A percentile compares a stretch with the other conserved stretches of the same genome.
Evolutionary conservation across 53 echinoderm and acorn worm species (phyloP).

Genomic region (Echinometra lucunter): DNA sequence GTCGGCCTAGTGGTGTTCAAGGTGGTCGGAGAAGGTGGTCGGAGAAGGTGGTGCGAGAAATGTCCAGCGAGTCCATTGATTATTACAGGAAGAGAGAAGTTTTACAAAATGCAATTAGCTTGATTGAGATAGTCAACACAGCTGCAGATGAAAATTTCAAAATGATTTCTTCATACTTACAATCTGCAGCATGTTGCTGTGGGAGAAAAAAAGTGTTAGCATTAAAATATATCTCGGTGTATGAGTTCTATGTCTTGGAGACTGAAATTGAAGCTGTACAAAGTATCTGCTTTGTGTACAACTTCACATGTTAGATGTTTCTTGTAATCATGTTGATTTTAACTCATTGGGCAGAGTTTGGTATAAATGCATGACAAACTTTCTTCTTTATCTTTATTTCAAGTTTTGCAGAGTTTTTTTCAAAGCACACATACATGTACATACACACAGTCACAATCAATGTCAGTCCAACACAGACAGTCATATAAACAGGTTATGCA

Average conservation of each 20-base stretch:
- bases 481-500: background rate
- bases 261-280: background rate
- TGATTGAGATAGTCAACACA: background rate
- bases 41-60: background rate
- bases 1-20: conserved; percentile 79
- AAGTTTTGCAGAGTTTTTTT: background rate
- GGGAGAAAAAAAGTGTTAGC: background rate
- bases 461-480: background rate
- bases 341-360: no score
- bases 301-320: background rate
- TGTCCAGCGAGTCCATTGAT: background rate
- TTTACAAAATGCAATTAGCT: background rate
- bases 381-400: background rate
- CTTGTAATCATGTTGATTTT: background rate
- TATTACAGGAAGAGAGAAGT: background rate
- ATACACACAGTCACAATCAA: background rate
- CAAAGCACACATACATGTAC: background rate
- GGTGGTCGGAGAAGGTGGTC: background rate
- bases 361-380: background rate
- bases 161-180: background rate
- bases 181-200: background rate
- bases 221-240: background rate
- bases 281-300: background rate
- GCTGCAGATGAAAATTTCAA: background rate
- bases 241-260: background rate